Conservation (phyloP, 2,888 invertebrate species). For the Synanthedon myopaeformis region DNA sequence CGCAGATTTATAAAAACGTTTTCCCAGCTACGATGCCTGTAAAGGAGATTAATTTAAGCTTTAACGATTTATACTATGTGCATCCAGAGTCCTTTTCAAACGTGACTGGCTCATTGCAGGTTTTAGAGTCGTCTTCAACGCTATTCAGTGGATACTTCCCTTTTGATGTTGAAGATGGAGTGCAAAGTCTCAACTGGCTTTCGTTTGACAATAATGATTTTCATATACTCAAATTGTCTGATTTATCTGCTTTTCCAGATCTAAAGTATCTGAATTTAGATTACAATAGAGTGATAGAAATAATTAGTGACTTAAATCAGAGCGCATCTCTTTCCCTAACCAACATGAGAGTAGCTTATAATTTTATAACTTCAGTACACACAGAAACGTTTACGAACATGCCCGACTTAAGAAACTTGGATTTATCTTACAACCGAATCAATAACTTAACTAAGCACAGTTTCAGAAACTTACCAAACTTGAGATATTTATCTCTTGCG, state of each 20-base stretch:
- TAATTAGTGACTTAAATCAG: constrained; percentile 76
- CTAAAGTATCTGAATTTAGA: constrained; percentile 87
- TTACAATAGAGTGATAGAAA: constrained; percentile 81
- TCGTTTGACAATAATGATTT: constrained; percentile 91
- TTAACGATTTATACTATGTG: constrained; percentile 88
- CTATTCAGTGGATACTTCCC: constrained; percentile 84
- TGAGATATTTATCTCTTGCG: constrained; percentile 85
- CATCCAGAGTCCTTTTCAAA: constrained; percentile 85
- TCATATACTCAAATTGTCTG: constrained; percentile 77
- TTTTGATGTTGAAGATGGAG: constrained; percentile 78
- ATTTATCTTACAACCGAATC: constrained; percentile 84
- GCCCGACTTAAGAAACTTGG: constrained; percentile 79
- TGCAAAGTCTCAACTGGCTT: constrained; percentile 83
- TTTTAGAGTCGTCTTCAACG: constrained; percentile 87
- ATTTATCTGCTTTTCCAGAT: constrained; percentile 76
- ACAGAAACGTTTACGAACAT: constrained; percentile 79
- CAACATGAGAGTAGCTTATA: constrained; percentile 85
- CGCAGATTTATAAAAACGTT: constrained; percentile 76
- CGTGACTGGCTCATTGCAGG: constrained; percentile 80
- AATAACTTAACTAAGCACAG: constrained; percentile 76
- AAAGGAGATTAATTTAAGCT: constrained; percentile 90
- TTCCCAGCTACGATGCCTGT: constrained; percentile 81
- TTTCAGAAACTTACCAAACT: constrained; percentile 81
- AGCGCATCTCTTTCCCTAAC: constrained; percentile 78
- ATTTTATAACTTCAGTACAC: constrained; percentile 77